phyloP scores from a whole-genome alignment of 2,113 vertebrate genomes.

The Chaetodon trifascialis region DNA sequence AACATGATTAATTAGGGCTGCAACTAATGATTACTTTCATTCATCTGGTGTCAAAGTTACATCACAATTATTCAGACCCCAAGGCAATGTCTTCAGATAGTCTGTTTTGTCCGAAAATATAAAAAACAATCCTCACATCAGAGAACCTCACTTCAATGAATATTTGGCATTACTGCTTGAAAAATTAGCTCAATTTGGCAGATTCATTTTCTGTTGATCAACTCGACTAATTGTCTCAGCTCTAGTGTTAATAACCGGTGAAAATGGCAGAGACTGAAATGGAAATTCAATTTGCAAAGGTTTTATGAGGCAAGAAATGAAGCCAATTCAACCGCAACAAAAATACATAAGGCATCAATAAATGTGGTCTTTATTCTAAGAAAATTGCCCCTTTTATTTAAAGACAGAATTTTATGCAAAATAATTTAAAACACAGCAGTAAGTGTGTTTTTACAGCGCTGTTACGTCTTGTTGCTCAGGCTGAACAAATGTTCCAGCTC shows the following conservation, averaged over 20 bases:
- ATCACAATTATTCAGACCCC: neutral
- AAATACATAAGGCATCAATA: constrained; percentile 40
- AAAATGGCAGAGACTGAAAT: constrained; percentile 31
- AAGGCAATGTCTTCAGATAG: neutral
- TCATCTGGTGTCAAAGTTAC: neutral
- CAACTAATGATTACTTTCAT: neutral
- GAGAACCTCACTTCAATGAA: too few species aligned
- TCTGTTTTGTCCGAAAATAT: neutral
- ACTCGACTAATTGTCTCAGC: neutral
- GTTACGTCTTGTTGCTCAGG: neutral
- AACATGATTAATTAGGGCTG: neutral
- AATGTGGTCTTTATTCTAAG: constrained; percentile 12
- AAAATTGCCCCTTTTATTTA: constrained; percentile 41
- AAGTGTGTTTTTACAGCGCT: constrained; percentile 17
- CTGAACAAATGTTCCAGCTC: constrained; percentile 29
- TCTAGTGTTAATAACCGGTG: neutral
- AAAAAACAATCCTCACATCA: neutral
- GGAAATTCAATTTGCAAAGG: constrained; percentile 24
- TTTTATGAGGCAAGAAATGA: constrained; percentile 43
- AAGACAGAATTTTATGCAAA: constrained; percentile 13
- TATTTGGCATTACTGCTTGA: neutral
- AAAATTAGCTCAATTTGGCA: neutral
- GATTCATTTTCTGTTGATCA: too few species aligned
- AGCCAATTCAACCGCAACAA: constrained; percentile 41
- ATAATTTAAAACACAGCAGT: constrained; percentile 11